Base-by-base conservation (phyloP, 2,113 vertebrate genomes). In the Erythrocercus mccallii region DNA sequence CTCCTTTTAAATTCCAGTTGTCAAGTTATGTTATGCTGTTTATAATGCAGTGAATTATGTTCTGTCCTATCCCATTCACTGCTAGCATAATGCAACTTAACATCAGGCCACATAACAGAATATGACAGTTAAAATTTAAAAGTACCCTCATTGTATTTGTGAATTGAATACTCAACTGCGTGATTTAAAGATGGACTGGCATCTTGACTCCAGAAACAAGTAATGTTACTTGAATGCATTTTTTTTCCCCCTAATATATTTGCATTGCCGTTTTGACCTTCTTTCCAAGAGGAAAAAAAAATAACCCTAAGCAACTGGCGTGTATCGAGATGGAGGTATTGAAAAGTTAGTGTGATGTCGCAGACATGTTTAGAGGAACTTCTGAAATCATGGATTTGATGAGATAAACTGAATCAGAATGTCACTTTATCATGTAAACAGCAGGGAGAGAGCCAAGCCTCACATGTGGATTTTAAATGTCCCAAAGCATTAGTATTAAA, bases 111-210 rank as follows among this genome's bases (percentile, higher is more conserved):
- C 86, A 84, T 96, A 97, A 97, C 88, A 92, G 86, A 94, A 95
- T 81, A 86, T 86, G 89, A 97, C 91, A 97, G 86, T 78, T 96
- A 90, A 96, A 97, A 96, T 96, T 97, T 97, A 91, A 96, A 95
- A 97, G 95, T 91, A 48, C 87, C 94, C 86, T 97, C 97, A 96
- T 96, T 97, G 89, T 95, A 97, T 94, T 97, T 97, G 91, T 97
- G 97, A 97, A 97, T 96, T 51, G 92, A 95, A 94, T 95, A 96
- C 95, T 92, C 93, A 92, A 3, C 90, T 90, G 87, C 6, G 27
- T 96, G 95, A 97, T 96, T 97, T 97, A 98, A 94, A 96, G 73
- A 95, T 15, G 77, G 95, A 96, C 94, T 96, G 92, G 85, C 92
- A 97, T 89, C 78, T 92, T 96, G 77, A 94, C 70, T 96, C 90